phyloP scores from a whole-genome alignment of 2,797 vertebrate species.

The Meriones psammophilus region DNA sequence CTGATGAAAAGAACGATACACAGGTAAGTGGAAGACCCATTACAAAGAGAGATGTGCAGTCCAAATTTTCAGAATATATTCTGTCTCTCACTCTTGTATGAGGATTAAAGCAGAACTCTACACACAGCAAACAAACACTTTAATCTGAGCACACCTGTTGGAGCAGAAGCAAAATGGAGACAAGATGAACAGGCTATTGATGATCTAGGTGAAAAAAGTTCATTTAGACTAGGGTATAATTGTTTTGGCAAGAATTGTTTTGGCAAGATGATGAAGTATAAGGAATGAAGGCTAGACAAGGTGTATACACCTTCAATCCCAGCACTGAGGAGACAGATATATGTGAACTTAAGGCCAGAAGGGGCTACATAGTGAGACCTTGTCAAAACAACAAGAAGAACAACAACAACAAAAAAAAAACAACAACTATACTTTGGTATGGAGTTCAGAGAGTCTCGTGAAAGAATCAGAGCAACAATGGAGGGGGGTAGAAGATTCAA shows the following conservation, averaged over 20 bases:
- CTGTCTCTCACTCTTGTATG: neutral
- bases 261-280: neutral
- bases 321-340: neutral
- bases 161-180: constrained; percentile 22
- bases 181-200: neutral
- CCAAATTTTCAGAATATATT: neutral
- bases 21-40: constrained; percentile 25
- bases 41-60: neutral
- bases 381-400: neutral
- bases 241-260: too few species aligned
- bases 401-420: too few species aligned
- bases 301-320: neutral
- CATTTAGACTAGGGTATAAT: neutral
- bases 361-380: neutral
- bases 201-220: neutral
- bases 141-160: neutral
- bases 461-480: too few species aligned
- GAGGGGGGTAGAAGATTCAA: too few species aligned
- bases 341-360: neutral
- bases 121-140: neutral
- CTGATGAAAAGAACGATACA: constrained; percentile 21
- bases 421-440: neutral
- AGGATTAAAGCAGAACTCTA: neutral
- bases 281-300: neutral
- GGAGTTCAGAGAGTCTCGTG: too few species aligned